A percentile compares a stretch with the other conserved stretches of the same genome.
Conservation (phyloP, 2,888 invertebrate species). For the Tipula confusa region DNA sequence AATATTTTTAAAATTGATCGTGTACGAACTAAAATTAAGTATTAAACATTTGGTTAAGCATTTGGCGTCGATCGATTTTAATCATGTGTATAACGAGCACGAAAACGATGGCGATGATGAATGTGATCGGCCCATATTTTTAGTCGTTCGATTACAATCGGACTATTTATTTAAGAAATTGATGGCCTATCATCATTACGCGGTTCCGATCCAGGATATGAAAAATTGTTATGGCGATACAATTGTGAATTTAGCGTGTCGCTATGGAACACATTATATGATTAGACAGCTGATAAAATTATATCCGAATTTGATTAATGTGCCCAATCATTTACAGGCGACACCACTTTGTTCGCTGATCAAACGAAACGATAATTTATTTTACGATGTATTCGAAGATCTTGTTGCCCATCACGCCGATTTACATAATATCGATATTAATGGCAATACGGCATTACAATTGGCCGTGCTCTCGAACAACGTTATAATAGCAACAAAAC, state of each 20-base stretch:
- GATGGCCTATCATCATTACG: background rate
- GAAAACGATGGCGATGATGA: background rate
- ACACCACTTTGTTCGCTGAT: background rate
- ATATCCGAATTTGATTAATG: background rate
- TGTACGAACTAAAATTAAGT: background rate
- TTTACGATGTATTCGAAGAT: background rate
- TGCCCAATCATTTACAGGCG: background rate
- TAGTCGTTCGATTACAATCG: background rate
- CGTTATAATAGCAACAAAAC: background rate
- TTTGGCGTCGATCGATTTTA: background rate
- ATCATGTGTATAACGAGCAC: background rate
- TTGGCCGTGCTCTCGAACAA: background rate
- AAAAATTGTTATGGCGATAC: background rate
- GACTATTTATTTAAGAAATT: slow-evolving; percentile 3
- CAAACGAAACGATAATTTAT: background rate
- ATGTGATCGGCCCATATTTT: background rate
- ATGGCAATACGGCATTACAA: background rate
- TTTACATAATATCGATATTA: background rate
- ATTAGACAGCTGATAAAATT: background rate
- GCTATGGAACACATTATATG: background rate
- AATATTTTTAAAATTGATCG: background rate
- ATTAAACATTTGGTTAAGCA: background rate
- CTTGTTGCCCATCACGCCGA: background rate
- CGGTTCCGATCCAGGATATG: background rate
- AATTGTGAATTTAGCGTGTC: background rate